A percentile compares a stretch with the other conserved stretches of the same genome.
phyloP scores from a whole-genome alignment of 64 coral and sea anemone species.

The Pachyseris speciosa region DNA sequence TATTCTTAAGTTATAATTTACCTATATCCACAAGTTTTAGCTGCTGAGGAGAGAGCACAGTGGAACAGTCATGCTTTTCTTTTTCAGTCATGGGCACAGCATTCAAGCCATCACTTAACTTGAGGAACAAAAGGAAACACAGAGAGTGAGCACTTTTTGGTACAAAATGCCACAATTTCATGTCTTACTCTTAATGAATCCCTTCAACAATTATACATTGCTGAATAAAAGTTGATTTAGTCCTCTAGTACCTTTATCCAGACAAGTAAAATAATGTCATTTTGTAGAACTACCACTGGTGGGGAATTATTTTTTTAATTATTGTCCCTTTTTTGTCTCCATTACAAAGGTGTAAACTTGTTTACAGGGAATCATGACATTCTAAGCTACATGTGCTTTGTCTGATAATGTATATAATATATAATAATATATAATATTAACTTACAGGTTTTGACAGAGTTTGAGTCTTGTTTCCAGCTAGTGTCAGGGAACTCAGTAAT shows the following conservation, averaged over 20 bases:
- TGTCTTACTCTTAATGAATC: too few species aligned
- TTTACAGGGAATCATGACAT: too few species aligned
- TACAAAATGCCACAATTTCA: background rate
- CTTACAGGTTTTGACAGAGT: conserved; percentile 60
- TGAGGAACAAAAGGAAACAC: background rate
- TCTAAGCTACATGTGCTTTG: too few species aligned
- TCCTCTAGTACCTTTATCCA: too few species aligned
- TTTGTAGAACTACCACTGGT: too few species aligned
- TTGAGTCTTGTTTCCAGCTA: conserved; percentile 62
- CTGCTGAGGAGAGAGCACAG: conserved; percentile 77
- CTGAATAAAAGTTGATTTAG: too few species aligned
- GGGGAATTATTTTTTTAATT: too few species aligned
- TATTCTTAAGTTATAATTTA: too few species aligned
- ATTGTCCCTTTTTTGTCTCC: too few species aligned
- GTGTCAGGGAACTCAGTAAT: conserved; percentile 69
- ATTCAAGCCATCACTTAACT: conserved; percentile 98
- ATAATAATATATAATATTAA: background rate
- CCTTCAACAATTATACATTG: too few species aligned
- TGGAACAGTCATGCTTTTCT: conserved; percentile 90
- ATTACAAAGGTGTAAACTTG: too few species aligned
- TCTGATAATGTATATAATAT: background rate
- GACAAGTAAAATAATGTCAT: too few species aligned
- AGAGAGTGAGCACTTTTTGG: background rate
- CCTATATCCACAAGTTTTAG: conserved; percentile 94
- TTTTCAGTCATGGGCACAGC: conserved; percentile 90